Percentiles rank a stretch among this genome's conserved stretches.
These are phyloP conservation scores for Patagioenas fasciata DNA, from an alignment of 2,113 vertebrate species.

Conservation along the genomic window DNA sequence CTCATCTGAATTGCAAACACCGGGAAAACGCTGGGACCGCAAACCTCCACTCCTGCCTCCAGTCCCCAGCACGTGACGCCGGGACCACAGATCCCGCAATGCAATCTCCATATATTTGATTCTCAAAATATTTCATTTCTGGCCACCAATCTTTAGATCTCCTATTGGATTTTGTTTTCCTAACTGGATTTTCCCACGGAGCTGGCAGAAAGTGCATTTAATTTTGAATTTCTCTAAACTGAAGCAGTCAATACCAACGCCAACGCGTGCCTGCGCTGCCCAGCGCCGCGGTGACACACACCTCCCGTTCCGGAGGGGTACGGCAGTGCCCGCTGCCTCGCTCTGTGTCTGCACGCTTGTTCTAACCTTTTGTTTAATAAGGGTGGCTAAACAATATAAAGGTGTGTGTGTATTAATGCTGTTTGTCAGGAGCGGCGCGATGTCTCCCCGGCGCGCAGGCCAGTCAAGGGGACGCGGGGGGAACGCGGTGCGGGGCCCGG, in stretches of 20 bases:
- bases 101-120: slow-evolving; percentile 72
- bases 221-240: slow-evolving; percentile 72
- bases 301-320: not conserved
- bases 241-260: slow-evolving; percentile 70
- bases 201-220: slow-evolving; percentile 73
- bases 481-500: no score
- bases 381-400: not conserved
- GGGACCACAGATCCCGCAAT: slow-evolving; percentile 8
- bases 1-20: not conserved
- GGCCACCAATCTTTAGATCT: slow-evolving; percentile 71
- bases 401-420: not conserved
- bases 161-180: slow-evolving; percentile 73
- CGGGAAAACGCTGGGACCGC: not conserved
- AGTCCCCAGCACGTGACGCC: not conserved
- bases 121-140: slow-evolving; percentile 74
- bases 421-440: not conserved
- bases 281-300: not conserved
- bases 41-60: not conserved
- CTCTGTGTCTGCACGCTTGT: not conserved
- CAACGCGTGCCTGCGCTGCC: not conserved
- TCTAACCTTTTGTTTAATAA: not conserved
- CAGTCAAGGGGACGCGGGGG: not conserved
- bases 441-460: not conserved
- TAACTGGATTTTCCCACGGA: slow-evolving; percentile 74
- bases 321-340: fast-evolving